Evolutionary conservation across 2,797 vertebrate species (phyloP).

Genomic region (Danio kyathit): DNA sequence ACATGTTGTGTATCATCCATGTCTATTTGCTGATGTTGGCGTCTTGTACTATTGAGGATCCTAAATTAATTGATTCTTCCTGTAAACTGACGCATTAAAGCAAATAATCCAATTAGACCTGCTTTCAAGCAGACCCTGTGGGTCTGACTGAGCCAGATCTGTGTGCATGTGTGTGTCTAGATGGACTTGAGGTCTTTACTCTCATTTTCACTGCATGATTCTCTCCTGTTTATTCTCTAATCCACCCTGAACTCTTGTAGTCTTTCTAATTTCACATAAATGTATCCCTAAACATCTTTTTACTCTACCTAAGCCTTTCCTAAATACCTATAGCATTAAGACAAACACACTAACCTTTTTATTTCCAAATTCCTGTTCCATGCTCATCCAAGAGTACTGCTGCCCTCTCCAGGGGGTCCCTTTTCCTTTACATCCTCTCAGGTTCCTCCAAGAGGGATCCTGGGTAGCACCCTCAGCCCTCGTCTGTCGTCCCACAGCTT

Average conservation of each 20-base stretch:
- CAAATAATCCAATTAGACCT: slow-evolving; percentile 59
- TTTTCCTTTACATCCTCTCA: slow-evolving; percentile 10
- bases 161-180: slow-evolving; percentile 25
- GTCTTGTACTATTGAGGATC: slow-evolving; percentile 40
- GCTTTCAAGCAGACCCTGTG: slow-evolving; percentile 53
- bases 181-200: slow-evolving; percentile 31
- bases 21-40: slow-evolving; percentile 43
- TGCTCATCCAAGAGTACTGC: slow-evolving; percentile 34
- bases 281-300: background rate
- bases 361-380: slow-evolving; percentile 23
- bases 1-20: slow-evolving; percentile 11
- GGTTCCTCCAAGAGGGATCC: slow-evolving; percentile 31
- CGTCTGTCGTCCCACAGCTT: slow-evolving; percentile 9
- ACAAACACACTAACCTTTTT: slow-evolving; percentile 52
- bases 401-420: slow-evolving; percentile 5
- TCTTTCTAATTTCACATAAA: slow-evolving; percentile 1
- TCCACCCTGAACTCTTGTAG: background rate
- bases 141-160: slow-evolving; percentile 38
- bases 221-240: slow-evolving; percentile 17
- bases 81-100: slow-evolving; percentile 60
- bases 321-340: background rate
- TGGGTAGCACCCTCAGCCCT: slow-evolving; percentile 22
- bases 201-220: slow-evolving; percentile 33
- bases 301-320: background rate
- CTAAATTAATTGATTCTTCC: slow-evolving; percentile 57